Conservation (phyloP, 2,113 vertebrate species). For the Corvus cornix region DNA sequence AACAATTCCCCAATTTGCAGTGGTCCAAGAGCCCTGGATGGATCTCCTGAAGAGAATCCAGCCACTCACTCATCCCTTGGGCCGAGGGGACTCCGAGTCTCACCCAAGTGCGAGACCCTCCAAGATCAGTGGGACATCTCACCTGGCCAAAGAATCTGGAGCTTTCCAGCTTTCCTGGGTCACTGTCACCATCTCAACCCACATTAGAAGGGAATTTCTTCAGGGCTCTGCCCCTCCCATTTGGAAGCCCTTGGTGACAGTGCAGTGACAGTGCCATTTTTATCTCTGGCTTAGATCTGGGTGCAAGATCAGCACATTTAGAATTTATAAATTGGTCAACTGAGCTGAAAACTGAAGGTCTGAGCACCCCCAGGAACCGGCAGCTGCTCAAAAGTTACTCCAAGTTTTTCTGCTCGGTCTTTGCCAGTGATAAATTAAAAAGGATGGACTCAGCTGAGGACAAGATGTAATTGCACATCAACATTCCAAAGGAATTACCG, state of each 20-base stretch:
- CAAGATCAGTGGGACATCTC: background rate
- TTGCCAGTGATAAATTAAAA: background rate
- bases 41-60: background rate
- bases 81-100: constrained; percentile 47
- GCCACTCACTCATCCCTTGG: constrained; percentile 32
- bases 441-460: background rate
- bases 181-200: background rate
- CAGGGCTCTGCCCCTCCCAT: background rate
- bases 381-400: background rate
- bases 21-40: background rate
- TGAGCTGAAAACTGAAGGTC: background rate
- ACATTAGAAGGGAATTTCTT: background rate
- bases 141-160: background rate
- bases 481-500: background rate
- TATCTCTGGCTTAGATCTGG: background rate
- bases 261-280: background rate
- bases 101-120: constrained; percentile 58
- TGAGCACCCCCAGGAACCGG: background rate
- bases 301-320: background rate
- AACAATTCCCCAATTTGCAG: rapidly evolving
- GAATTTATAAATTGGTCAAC: background rate
- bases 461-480: background rate
- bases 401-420: background rate
- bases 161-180: background rate
- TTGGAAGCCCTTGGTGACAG: background rate